Conservation (phyloP, 2,797 vertebrate species). For the Notoglanidium macrostoma region DNA sequence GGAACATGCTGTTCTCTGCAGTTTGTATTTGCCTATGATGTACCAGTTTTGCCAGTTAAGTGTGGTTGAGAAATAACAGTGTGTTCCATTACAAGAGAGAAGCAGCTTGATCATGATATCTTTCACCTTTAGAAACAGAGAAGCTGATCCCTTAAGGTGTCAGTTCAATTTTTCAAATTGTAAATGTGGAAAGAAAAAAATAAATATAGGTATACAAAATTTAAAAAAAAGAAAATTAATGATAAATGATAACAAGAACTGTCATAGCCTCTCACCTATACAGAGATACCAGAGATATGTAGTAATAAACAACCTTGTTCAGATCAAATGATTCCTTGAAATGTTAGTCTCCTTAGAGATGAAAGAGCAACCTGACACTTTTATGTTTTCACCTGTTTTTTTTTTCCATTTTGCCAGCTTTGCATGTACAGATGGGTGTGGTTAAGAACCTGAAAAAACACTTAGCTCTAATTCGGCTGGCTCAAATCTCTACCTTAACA, state of each 20-base stretch:
- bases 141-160: not conserved
- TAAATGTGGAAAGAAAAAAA: not conserved
- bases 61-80: not conserved
- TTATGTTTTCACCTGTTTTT: not conserved
- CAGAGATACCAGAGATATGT: slow-evolving; percentile 34
- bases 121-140: slow-evolving; percentile 9
- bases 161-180: too few species aligned
- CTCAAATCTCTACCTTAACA: slow-evolving; percentile 15
- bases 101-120: not conserved
- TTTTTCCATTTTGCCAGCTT: slow-evolving; percentile 25
- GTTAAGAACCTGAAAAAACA: slow-evolving; percentile 13
- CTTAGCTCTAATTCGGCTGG: slow-evolving; percentile 1
- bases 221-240: not conserved
- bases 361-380: slow-evolving; percentile 32
- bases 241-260: not conserved
- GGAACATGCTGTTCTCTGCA: not conserved
- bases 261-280: slow-evolving; percentile 1
- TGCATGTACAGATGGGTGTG: slow-evolving; percentile 8
- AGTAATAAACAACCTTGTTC: slow-evolving; percentile 32
- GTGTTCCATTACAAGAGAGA: not conserved
- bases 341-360: not conserved
- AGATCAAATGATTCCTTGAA: slow-evolving; percentile 15
- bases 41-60: not conserved
- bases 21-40: not conserved
- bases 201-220: not conserved